Evolutionary conservation across 2,888 invertebrate species (phyloP).

Genomic region (Phoronis australis): DNA sequence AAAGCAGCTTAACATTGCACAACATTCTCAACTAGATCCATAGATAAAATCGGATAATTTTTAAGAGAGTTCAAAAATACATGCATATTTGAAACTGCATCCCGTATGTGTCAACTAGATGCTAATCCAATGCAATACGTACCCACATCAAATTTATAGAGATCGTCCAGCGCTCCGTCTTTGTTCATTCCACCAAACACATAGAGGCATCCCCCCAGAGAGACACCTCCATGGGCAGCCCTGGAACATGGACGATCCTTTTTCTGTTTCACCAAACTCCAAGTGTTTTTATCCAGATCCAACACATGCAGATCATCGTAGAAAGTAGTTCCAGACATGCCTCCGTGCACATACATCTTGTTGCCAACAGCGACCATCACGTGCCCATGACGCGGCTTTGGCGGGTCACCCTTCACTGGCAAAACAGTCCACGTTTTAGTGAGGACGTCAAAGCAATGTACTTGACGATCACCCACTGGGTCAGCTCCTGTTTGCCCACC

Average conservation of each 20-base stretch:
- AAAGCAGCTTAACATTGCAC: not conserved
- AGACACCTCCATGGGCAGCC: constrained; percentile 45
- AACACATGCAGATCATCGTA: constrained; percentile 49
- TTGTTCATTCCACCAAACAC: constrained; percentile 50
- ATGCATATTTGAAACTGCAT: too few relatives aligned
- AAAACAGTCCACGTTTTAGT: constrained; percentile 38
- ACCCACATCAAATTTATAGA: constrained; percentile 43
- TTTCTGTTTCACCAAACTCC: constrained; percentile 38
- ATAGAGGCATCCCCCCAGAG: constrained; percentile 30
- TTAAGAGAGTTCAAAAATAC: not conserved
- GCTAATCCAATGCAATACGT: constrained; percentile 13
- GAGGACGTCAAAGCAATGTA: constrained; percentile 37
- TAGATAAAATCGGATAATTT: not conserved
- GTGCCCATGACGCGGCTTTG: constrained; percentile 51
- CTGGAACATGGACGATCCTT: constrained; percentile 37
- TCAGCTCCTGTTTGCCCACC: constrained; percentile 46
- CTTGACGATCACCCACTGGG: constrained; percentile 45
- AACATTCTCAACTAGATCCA: not conserved
- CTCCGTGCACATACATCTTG: constrained; percentile 47
- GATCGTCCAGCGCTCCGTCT: constrained; percentile 48
- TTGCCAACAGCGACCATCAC: constrained; percentile 37
- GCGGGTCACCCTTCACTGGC: constrained; percentile 36
- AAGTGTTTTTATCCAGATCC: constrained; percentile 36
- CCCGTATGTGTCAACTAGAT: too few relatives aligned
- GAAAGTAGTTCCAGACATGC: constrained; percentile 46